Evolutionary conservation across 2,113 vertebrate species (phyloP).

Genomic region (Ictalurus furcatus): DNA sequence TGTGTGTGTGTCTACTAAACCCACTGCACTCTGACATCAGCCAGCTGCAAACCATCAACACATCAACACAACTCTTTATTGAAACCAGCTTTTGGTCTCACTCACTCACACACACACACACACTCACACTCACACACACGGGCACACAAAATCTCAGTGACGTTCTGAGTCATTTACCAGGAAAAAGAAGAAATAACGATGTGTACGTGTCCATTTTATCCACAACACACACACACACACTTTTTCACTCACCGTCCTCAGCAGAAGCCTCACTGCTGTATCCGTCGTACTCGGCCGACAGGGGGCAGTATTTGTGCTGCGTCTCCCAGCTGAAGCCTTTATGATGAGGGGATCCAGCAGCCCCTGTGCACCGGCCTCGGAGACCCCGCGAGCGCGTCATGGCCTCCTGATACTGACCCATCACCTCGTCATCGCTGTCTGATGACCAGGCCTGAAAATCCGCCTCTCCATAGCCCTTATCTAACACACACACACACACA

Average conservation of each 20-base stretch:
- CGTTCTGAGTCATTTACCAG: neutral
- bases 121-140: constrained; percentile 16
- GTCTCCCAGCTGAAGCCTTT: constrained; percentile 89
- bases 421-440: constrained; percentile 94
- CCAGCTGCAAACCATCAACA: constrained; percentile 23
- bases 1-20: constrained; percentile 18
- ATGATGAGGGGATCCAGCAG: constrained; percentile 68
- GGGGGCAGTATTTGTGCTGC: constrained; percentile 89
- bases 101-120: constrained; percentile 12
- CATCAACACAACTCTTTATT: constrained; percentile 46
- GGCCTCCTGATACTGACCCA: constrained; percentile 95
- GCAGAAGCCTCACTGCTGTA: constrained; percentile 95
- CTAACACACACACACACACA: constrained; percentile 63
- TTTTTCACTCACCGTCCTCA: constrained; percentile 82
- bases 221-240: constrained; percentile 22
- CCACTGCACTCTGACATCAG: constrained; percentile 29
- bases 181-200: neutral
- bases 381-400: constrained; percentile 83
- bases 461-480: constrained; percentile 81
- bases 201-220: neutral
- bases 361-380: constrained; percentile 62
- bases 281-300: constrained; percentile 87
- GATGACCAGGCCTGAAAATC: constrained; percentile 89
- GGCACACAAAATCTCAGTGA: neutral
- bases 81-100: constrained; percentile 37